Percentiles rank a stretch among this genome's conserved stretches.
These are phyloP conservation scores for Eupithecia pulchellata DNA, from an alignment of 2,888 invertebrate genomes.

Conservation along the genomic window DNA sequence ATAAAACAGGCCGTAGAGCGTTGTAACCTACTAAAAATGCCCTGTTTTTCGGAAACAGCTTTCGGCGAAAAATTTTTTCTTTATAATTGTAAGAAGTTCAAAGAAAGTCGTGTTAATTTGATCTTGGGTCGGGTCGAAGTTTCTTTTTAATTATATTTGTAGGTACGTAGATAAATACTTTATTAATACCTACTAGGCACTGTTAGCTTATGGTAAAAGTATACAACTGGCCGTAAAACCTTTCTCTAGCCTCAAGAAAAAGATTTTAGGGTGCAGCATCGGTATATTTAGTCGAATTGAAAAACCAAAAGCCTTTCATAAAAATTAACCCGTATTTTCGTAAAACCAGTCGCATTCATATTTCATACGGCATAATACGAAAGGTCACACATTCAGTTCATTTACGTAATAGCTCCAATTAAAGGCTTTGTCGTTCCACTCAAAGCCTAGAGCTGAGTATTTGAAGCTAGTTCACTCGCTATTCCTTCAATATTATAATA, in stretches of 20 bases:
- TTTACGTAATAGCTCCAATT: constrained; percentile 52
- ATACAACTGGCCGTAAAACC: background rate
- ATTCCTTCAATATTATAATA: background rate
- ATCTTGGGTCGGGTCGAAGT: constrained; percentile 48
- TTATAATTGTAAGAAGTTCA: constrained; percentile 54
- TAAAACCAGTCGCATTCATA: constrained; percentile 22
- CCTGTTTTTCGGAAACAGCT: constrained; percentile 50
- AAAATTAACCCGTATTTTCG: constrained; percentile 8
- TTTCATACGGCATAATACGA: constrained; percentile 25
- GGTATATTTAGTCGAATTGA: background rate
- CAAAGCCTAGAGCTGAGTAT: background rate
- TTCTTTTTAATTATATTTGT: constrained; percentile 44
- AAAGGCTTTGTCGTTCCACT: constrained; percentile 42
- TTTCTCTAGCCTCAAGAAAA: background rate
- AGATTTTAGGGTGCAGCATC: background rate
- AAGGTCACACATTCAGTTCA: constrained; percentile 50
- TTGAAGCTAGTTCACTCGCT: constrained; percentile 18
- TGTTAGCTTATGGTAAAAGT: constrained; percentile 35
- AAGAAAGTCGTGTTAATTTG: constrained; percentile 53
- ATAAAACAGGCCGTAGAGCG: constrained; percentile 58
- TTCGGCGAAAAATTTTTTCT: constrained; percentile 45
- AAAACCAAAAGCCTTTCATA: background rate
- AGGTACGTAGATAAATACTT: constrained; percentile 25
- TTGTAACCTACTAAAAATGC: constrained; percentile 44
- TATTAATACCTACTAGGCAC: constrained; percentile 37